phyloP scores from a whole-genome alignment of 2,888 invertebrate genomes.

The Phengaris arion region DNA sequence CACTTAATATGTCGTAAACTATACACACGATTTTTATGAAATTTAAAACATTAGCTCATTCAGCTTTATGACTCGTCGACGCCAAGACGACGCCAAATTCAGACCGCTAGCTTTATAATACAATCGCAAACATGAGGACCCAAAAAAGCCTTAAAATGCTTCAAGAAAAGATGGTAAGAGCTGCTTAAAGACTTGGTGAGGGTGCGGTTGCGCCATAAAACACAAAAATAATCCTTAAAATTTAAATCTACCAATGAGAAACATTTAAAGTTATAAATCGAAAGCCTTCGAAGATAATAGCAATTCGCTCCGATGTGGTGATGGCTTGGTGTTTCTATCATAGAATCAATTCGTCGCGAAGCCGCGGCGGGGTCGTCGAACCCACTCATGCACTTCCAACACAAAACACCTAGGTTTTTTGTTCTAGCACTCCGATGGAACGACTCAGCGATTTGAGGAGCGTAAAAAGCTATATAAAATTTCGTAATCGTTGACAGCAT shows the following conservation, averaged over 20 bases:
- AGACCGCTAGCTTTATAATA: no score
- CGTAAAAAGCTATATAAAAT: constrained; percentile 26
- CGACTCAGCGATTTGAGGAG: constrained; percentile 24
- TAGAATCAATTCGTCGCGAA: constrained; percentile 59
- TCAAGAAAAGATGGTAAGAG: no score
- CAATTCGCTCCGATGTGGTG: constrained; percentile 44
- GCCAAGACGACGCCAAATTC: no score
- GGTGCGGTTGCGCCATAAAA: no score
- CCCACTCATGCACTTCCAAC: constrained; percentile 32
- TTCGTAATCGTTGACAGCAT: constrained; percentile 18
- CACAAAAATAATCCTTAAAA: no score
- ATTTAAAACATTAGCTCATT: no score
- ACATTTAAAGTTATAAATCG: constrained; percentile 30
- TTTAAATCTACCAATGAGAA: not conserved
- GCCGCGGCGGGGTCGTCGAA: constrained; percentile 41
- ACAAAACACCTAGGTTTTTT: constrained; percentile 39
- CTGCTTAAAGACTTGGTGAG: no score
- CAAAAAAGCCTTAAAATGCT: no score
- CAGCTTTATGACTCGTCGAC: no score
- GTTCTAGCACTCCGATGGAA: constrained; percentile 38
- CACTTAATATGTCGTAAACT: no score
- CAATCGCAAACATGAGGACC: no score
- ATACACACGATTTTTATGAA: no score
- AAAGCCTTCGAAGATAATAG: constrained; percentile 44
- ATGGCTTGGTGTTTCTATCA: constrained; percentile 58